Evolutionary conservation across 2,113 vertebrate species (phyloP).

Genomic region (Polypterus senegalus): DNA sequence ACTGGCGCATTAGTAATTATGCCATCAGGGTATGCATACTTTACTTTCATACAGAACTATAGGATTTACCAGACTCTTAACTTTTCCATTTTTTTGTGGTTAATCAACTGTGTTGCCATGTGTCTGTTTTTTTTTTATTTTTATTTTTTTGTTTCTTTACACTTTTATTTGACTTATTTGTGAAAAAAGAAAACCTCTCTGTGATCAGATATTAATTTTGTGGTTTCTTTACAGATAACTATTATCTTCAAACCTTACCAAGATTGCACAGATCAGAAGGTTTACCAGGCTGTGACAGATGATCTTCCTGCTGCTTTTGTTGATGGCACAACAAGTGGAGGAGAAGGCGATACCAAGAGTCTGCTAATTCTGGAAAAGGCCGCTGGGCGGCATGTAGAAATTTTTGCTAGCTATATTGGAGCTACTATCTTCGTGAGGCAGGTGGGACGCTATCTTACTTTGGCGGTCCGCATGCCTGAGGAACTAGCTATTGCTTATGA

Average conservation of each 20-base stretch:
- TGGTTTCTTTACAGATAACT: slow-evolving; percentile 57
- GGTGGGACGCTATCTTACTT: slow-evolving; percentile 76
- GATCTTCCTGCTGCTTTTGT: slow-evolving; percentile 87
- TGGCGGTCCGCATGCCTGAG: slow-evolving; percentile 78
- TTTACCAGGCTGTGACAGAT: slow-evolving; percentile 87
- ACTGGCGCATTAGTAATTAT: too few relatives aligned
- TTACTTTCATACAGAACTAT: too few relatives aligned
- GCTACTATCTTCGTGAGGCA: slow-evolving; percentile 78
- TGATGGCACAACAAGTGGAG: slow-evolving; percentile 72
- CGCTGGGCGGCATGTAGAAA: slow-evolving; percentile 65
- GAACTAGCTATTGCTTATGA: slow-evolving; percentile 72
- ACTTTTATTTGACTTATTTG: too few relatives aligned
- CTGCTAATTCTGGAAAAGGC: slow-evolving; percentile 72
- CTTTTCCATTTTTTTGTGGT: too few relatives aligned
- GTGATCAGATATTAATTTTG: background rate
- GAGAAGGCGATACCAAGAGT: slow-evolving; percentile 55
- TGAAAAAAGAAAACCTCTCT: too few relatives aligned
- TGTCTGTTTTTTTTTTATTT: too few relatives aligned
- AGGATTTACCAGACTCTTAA: too few relatives aligned
- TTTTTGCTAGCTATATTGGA: slow-evolving; percentile 81
- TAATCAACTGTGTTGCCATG: too few relatives aligned
- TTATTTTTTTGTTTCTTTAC: too few relatives aligned
- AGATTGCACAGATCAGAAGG: slow-evolving; percentile 87
- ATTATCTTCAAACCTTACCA: slow-evolving; percentile 89
- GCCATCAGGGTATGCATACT: too few relatives aligned